Evolutionary conservation across 2,888 invertebrate species (phyloP).

Genomic region (Ommatoiulus sabulosus): DNA sequence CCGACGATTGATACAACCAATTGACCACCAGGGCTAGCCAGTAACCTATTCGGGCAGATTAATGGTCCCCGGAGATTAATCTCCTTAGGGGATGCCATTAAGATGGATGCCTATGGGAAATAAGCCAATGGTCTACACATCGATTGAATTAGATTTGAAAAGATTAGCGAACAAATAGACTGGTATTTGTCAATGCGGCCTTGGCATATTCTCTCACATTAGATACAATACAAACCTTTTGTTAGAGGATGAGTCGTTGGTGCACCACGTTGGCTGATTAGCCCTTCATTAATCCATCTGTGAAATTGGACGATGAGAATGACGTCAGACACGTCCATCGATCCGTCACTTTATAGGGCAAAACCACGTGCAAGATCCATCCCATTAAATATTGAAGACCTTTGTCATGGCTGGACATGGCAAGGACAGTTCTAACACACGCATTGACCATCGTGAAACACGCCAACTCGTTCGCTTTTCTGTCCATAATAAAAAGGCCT

Average conservation of each 20-base stretch:
- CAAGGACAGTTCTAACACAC: not conserved
- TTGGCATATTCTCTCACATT: not conserved
- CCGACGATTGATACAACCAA: not conserved
- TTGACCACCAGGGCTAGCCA: conserved; percentile 1
- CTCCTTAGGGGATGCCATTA: not conserved
- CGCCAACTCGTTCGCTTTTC: not conserved
- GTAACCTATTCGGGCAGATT: not conserved
- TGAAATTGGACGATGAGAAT: not conserved
- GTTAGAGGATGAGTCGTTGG: not conserved
- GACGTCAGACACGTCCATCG: not conserved
- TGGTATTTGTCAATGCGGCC: not conserved
- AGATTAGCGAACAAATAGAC: not conserved
- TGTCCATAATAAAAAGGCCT: not conserved
- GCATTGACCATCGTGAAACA: conserved; percentile 11
- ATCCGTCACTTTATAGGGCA: not conserved
- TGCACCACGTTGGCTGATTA: not conserved
- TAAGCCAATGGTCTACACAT: not conserved
- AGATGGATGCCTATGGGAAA: not conserved
- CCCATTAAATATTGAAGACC: not conserved
- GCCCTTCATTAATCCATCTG: not conserved
- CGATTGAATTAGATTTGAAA: not conserved
- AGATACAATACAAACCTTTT: not conserved
- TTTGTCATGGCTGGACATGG: not conserved
- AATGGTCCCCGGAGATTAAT: not conserved
- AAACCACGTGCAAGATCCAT: not conserved